Percentiles rank a stretch among this genome's conserved stretches.
Evolutionary conservation across 2,113 vertebrate species (phyloP).

Genomic region (Hemibates koningsi): DNA sequence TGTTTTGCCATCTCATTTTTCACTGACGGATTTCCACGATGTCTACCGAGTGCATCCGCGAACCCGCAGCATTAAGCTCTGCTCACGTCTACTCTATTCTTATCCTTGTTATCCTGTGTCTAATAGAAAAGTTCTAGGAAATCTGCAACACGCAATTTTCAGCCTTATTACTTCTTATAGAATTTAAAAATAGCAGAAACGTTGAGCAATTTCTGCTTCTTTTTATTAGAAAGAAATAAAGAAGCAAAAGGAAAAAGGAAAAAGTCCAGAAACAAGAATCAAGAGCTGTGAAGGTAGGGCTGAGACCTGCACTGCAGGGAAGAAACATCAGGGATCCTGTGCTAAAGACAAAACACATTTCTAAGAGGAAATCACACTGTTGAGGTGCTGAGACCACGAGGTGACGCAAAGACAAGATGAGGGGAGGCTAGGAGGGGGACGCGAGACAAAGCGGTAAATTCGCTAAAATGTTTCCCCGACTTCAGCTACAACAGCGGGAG

Average conservation of each 20-base stretch:
- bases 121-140: neutral
- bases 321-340: neutral
- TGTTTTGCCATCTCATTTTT: neutral
- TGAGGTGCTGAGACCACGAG: neutral
- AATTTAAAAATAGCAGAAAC: neutral
- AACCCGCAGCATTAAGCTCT: neutral
- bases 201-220: rapidly evolving
- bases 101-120: neutral
- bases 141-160: neutral
- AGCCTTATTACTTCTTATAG: neutral
- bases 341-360: neutral
- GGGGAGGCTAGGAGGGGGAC: neutral
- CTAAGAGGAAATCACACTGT: constrained; percentile 1
- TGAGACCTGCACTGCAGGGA: neutral
- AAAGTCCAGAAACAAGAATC: neutral
- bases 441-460: neutral
- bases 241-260: neutral
- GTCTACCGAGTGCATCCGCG: neutral
- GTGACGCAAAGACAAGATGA: neutral
- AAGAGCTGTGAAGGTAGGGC: neutral
- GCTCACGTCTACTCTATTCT: rapidly evolving
- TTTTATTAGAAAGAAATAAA: neutral
- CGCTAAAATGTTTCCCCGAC: neutral
- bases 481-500: neutral
- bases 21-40: neutral